Evolutionary conservation across 2,888 invertebrate genomes (phyloP), one percentile per base, ranked within the genome.

Genomic region (Sialis lutaria): DNA sequence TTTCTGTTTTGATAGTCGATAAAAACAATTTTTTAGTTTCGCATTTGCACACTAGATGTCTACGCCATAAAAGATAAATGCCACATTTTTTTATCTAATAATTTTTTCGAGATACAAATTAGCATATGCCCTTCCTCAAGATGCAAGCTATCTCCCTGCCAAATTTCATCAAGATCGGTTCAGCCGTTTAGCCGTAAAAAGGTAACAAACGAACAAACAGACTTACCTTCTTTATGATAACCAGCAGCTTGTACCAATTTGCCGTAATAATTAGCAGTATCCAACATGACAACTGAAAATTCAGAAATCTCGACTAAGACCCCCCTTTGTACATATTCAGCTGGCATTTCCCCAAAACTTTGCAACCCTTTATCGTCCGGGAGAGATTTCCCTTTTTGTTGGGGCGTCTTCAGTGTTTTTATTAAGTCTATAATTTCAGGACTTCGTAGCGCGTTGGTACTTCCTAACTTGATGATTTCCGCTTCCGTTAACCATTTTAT

Each of bases 361-460:
- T 40, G n/a, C 13, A 40, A 13, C 40, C 40, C n/a, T 40, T 22
- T 40, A 10, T 22, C 10, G 40, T 13, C n/a, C 5, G 32, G 22
- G 43, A 43, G 33, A 8, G 30, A 30, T 22, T 30, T 30, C 9
- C 12, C 9, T 4, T 32, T 22, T 30, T 13, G 2, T 41, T 22
- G 9, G n/a, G 35, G 6, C 10, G 8, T 5, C 56, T 55, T 1
- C 48, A 46, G 6, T 33, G 12, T 2, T 53, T 50, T n/a, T 54
- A 51, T 12, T 58, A 55, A 53, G 42, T 59, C 59, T 4, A 61
- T 13, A 6, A 64, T 5, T 51, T 63, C 64, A n/a, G 63, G 60
- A 45, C 59, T 58, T 43, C 53, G 56, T 34, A 64, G 50, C 32
- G 46, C 52, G 42, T 57, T 55, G 41, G 46, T 53, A 1, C 48